Percentiles rank a stretch among this genome's conserved stretches.
These are phyloP conservation scores for Adelosebastes latens DNA, from an alignment of 2,797 vertebrate genomes.

Conservation along the genomic window DNA sequence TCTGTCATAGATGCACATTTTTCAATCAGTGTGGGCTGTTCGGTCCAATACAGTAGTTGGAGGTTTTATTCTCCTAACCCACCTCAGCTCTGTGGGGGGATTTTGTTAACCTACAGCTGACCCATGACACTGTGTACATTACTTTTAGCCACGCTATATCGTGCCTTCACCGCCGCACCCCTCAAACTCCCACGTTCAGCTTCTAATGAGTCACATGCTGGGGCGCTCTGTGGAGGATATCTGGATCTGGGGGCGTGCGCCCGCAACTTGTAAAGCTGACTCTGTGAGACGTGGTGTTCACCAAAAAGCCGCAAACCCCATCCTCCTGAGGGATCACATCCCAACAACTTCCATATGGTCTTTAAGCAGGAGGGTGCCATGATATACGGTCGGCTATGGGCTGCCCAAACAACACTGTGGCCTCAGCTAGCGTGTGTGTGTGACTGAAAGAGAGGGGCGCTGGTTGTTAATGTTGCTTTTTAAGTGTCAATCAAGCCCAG, in stretches of 20 bases:
- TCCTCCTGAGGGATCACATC: conserved; percentile 69
- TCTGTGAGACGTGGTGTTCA: conserved; percentile 64
- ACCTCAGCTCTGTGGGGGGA: conserved; percentile 47
- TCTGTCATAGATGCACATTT: conserved; percentile 51
- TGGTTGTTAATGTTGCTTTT: conserved; percentile 49
- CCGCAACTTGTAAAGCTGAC: conserved; percentile 71
- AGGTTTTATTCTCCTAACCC: conserved; percentile 48
- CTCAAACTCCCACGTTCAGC: conserved; percentile 51
- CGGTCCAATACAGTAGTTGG: conserved; percentile 57
- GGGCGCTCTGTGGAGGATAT: conserved; percentile 51
- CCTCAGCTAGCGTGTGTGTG: conserved; percentile 35
- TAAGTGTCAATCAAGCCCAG: conserved; percentile 56
- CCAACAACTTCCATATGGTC: conserved; percentile 82
- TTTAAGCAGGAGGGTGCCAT: conserved; percentile 64
- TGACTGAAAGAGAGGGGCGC: conserved; percentile 12
- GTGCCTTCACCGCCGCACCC: conserved; percentile 39
- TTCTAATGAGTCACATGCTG: conserved; percentile 75
- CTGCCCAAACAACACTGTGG: conserved; percentile 52
- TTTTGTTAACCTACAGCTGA: conserved; percentile 72
- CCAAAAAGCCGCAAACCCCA: conserved; percentile 74
- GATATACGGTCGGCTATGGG: conserved; percentile 60
- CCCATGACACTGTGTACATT: conserved; percentile 72
- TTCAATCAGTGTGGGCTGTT: conserved; percentile 45
- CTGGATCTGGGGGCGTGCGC: conserved; percentile 52
- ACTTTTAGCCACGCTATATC: conserved; percentile 63